Conservation (phyloP, 2,888 invertebrate genomes). For the Dendrolimus pini region DNA sequence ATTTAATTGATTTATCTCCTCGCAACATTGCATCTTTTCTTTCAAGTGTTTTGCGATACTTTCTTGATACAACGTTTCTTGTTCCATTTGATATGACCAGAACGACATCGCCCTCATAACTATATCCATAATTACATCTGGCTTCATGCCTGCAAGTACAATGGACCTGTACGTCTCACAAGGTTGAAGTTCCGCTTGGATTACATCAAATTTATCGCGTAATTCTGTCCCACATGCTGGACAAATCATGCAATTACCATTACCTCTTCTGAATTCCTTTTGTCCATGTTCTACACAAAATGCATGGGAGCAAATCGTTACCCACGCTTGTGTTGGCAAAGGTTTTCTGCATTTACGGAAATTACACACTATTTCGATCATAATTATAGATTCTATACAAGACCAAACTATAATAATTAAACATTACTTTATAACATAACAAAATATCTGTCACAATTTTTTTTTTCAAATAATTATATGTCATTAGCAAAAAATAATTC, state of each 20-base stretch:
- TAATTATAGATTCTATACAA: not conserved
- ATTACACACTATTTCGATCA: conserved; percentile 67
- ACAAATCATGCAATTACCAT: conserved; percentile 61
- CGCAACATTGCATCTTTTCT: conserved; percentile 62
- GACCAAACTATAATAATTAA: not conserved
- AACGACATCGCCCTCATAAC: conserved; percentile 74
- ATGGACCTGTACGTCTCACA: conserved; percentile 72
- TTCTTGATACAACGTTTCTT: conserved; percentile 69
- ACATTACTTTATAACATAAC: conserved; percentile 8
- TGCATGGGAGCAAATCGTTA: conserved; percentile 74
- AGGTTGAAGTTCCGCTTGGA: conserved; percentile 69
- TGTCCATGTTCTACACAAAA: conserved; percentile 74
- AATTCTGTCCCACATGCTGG: conserved; percentile 69
- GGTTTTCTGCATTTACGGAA: conserved; percentile 69
- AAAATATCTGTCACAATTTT: not conserved
- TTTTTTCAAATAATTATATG: not conserved
- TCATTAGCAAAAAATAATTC: too few species aligned
- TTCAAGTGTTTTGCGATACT: conserved; percentile 60
- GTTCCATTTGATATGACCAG: conserved; percentile 73
- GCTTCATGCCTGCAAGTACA: conserved; percentile 70
- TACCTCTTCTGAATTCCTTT: conserved; percentile 61
- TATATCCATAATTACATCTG: conserved; percentile 72
- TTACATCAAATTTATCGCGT: conserved; percentile 69
- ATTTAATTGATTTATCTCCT: conserved; percentile 61
- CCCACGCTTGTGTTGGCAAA: conserved; percentile 65